Evolutionary conservation across 2,888 invertebrate species (phyloP).

Genomic region (Nephrotoma flavescens): DNA sequence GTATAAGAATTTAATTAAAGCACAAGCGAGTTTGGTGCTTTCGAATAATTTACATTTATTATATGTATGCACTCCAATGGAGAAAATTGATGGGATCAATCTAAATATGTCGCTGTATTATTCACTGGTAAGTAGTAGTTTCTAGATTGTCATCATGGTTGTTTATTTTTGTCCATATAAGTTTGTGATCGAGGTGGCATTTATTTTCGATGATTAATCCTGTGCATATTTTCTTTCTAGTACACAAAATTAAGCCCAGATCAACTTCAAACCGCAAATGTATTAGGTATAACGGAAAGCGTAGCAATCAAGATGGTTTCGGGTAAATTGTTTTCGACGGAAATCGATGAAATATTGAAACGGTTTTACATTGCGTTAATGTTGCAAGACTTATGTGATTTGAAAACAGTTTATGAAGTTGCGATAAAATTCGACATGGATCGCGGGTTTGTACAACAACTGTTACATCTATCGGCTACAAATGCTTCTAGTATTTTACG

Average conservation of each 20-base stretch:
- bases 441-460: constrained; percentile 66
- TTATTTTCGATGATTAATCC: neutral
- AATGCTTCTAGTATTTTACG: constrained; percentile 62
- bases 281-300: constrained; percentile 65
- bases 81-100: constrained; percentile 40
- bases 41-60: constrained; percentile 71
- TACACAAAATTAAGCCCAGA: constrained; percentile 43
- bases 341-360: constrained; percentile 45
- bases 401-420: constrained; percentile 46
- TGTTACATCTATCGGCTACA: constrained; percentile 53
- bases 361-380: constrained; percentile 79
- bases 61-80: constrained; percentile 73
- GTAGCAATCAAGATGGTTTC: constrained; percentile 51
- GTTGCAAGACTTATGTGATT: constrained; percentile 62
- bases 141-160: no score
- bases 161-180: no score
- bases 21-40: constrained; percentile 62
- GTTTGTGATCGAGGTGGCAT: neutral
- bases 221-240: neutral
- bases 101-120: constrained; percentile 42
- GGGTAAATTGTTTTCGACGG: constrained; percentile 44
- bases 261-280: constrained; percentile 52
- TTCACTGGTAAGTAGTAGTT: constrained; percentile 36
- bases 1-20: constrained; percentile 56
- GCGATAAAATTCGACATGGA: constrained; percentile 56